Base-by-base conservation (phyloP, 1,140 invertebrate genomes). In the Ceratina calcarata region DNA sequence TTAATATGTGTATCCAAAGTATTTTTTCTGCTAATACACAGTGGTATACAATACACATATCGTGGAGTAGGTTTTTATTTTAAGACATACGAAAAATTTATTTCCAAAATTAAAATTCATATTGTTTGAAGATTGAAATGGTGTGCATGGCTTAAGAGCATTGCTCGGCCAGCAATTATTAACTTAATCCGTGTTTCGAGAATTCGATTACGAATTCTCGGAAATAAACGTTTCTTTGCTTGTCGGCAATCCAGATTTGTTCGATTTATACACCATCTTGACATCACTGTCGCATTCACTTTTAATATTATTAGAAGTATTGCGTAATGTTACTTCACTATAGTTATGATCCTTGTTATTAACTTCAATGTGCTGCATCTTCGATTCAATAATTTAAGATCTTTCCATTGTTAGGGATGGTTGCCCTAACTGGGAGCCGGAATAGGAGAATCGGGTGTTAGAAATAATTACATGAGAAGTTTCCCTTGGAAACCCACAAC, bases 311-410 rank as follows among this genome's bases (percentile, higher is more conserved):
- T 7, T 61, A 73, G 61, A 15, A 64, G 55, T 8, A 58, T 58
- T 83, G 24, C 62, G 66, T 71, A 67, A 32, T 57, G 66, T 22
- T 27, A 78, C 69, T 72, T 88, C 88, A 49, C 81, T 91, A 37
- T 90, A 91, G 75, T 89, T 90, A 61, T 90, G 89, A 78, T 91
- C 90, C 27, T 72, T 85, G 32, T 82, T 87, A 37, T 68, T 82
- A 16, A 61, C n/a, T 55, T 82, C 75, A 78, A 16, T 58, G 74
- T 75, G 80, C 57, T 80, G 73, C 88, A 89, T 87, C 51, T 82
- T 81, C 53, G 27, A 69, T 8, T 10, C 60, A 22, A n/a, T 75
- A 10, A 57, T 65, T 81, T 72, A 81, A 71, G 65, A 51, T 24
- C 20, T 78, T 78, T 13, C 53, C 75, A 81, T 81, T 27, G n/a